Conservation (phyloP, 2,797 vertebrate species). For the Staurois parvus region DNA sequence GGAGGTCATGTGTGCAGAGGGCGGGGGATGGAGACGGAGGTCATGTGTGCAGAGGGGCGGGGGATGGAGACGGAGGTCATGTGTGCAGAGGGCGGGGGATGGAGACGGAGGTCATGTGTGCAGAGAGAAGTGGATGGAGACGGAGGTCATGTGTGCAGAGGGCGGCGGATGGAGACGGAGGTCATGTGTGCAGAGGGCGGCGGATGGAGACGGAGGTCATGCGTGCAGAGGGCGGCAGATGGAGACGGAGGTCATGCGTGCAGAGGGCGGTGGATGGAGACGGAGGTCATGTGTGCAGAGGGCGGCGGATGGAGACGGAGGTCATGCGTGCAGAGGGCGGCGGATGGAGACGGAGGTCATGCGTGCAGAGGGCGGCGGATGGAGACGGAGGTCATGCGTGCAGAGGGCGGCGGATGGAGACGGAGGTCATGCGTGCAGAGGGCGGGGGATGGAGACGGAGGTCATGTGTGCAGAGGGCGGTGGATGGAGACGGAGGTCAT, state of each 20-base stretch:
- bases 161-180: no score
- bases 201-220: slow-evolving; percentile 3
- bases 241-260: neutral
- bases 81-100: slow-evolving; percentile 14
- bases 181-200: slow-evolving; percentile 1
- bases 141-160: neutral
- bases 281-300: neutral
- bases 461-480: no score
- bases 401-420: no score
- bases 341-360: neutral
- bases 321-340: no score
- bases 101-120: neutral
- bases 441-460: slow-evolving; percentile 9
- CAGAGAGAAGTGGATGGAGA: no score
- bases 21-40: no score
- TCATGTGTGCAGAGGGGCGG: no score
- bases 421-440: neutral
- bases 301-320: slow-evolving; percentile 9
- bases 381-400: neutral
- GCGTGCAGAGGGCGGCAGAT: no score
- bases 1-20: no score
- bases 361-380: slow-evolving; percentile 21
- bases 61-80: no score
- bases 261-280: no score
- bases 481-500: neutral